These are phyloP conservation scores for Oscheius sp. DNA, from an alignment of 2,888 invertebrate species.

Conservation along the genomic window DNA sequence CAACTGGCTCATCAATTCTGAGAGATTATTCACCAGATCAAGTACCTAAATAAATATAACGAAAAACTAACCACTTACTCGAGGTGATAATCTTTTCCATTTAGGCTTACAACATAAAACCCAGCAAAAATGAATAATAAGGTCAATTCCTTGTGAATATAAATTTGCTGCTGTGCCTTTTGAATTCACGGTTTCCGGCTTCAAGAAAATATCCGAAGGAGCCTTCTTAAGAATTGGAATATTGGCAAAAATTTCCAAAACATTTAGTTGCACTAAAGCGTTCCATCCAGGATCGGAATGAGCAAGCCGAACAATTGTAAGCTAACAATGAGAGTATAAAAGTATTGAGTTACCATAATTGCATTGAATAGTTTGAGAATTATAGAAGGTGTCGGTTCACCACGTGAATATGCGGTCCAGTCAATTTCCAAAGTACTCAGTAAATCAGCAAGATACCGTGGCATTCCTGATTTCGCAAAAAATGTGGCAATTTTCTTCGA, in stretches of 20 bases:
- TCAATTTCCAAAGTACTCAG: constrained; percentile 38
- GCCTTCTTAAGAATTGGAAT: constrained; percentile 38
- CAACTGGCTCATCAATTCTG: constrained; percentile 51
- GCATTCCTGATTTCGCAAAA: constrained; percentile 42
- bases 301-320: constrained; percentile 40
- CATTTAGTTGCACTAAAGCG: constrained; percentile 40
- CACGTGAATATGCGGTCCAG: constrained; percentile 31
- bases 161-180: constrained; percentile 34
- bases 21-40: constrained; percentile 39
- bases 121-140: constrained; percentile 45
- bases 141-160: constrained; percentile 40
- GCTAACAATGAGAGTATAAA: constrained; percentile 30
- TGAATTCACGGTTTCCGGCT: constrained; percentile 34
- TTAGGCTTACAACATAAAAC: constrained; percentile 48
- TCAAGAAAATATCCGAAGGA: constrained; percentile 51
- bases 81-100: constrained; percentile 50
- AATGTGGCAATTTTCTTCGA: constrained; percentile 34
- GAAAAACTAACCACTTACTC: constrained; percentile 24
- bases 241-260: constrained; percentile 42
- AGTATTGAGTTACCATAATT: constrained; percentile 36
- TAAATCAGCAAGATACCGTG: constrained; percentile 40
- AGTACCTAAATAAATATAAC: constrained; percentile 35
- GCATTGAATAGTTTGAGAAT: constrained; percentile 32
- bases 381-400: neutral
- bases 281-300: constrained; percentile 48